Conservation (phyloP, 2,113 vertebrate species). For the Lates calcarifer region DNA sequence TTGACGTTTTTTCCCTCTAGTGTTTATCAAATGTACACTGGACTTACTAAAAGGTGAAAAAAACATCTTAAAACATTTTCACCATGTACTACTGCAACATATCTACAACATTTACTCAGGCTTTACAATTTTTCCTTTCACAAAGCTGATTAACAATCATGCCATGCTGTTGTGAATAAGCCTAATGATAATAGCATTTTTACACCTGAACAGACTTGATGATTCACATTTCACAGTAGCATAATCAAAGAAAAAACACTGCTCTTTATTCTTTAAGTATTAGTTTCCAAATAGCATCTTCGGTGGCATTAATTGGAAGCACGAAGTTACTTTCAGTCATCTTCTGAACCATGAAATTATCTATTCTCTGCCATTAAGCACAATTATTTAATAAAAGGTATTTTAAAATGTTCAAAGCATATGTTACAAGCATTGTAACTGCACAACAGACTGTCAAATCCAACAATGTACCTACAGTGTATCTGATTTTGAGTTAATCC, state of each 20-base stretch:
- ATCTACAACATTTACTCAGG: not conserved
- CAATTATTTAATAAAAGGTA: not conserved
- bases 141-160: slow-evolving; percentile 40
- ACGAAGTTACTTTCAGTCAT: slow-evolving; percentile 27
- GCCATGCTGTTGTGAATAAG: slow-evolving; percentile 20
- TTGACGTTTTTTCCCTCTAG: not conserved
- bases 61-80: not conserved
- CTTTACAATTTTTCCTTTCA: not conserved
- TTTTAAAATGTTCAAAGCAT: not conserved
- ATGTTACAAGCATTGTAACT: not conserved
- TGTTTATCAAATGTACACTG: slow-evolving; percentile 15
- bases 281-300: slow-evolving; percentile 10
- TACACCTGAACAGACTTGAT: slow-evolving; percentile 46
- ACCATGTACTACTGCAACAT: not conserved
- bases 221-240: slow-evolving; percentile 42
- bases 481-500: not conserved
- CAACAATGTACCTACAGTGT: not conserved
- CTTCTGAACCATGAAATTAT: slow-evolving; percentile 50
- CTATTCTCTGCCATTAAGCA: slow-evolving; percentile 1
- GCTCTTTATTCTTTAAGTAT: not conserved
- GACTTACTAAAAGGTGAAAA: slow-evolving; percentile 5
- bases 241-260: slow-evolving; percentile 30
- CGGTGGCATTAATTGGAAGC: slow-evolving; percentile 23
- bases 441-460: not conserved
- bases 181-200: slow-evolving; percentile 40